Base-by-base conservation (phyloP, 2,797 vertebrate genomes). In the Graptemys geographica region DNA sequence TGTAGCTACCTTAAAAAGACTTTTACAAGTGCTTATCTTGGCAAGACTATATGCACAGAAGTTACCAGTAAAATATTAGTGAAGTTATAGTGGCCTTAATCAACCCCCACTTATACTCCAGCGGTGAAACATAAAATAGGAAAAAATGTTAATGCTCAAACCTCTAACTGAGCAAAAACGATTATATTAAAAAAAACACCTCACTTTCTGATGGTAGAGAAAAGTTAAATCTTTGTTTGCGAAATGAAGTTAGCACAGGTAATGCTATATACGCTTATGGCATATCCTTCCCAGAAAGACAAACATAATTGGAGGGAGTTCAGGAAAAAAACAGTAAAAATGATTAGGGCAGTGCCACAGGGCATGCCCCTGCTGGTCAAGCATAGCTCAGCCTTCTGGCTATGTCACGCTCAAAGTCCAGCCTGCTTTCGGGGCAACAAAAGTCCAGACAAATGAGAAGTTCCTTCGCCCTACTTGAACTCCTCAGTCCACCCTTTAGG, bases 11-110 rank as follows among this genome's bases (percentile, higher is more conserved):
- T 90, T 89, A 0, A n/a, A 93, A 88, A 95, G 88, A 5, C 2
- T 93, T 96, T 90, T 81, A 89, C 57, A 88, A 81, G 53, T 80
- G 79, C 69, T 95, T 92, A 86, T 91, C 94, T 92, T 95, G 88
- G 74, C 72, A 87, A 93, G 72, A 52, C 28, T 28, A 3, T 49
- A 81, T 84, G 72, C 83, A 79, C 72, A 93, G 69, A 96, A 95
- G 83, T 74, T 69, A 86, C 56, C 62, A 88, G 83, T 89, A 87
- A 79, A 94, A 62, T 62, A 16, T 31, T 62, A 33, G 31, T 33
- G 33, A 33, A 21, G 91, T 85, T 89, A 83, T 76, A 74, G 62
- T 78, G 28, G 55, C 79, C 80, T 91, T 90, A 87, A 86, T 90
- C 74, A 96, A 89, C 44, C 27, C 1, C 59, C 1, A 53, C 57